Conservation (phyloP, 37 sponge, comb jelly and placozoan genomes). For the Hexactinellida sp. region DNA sequence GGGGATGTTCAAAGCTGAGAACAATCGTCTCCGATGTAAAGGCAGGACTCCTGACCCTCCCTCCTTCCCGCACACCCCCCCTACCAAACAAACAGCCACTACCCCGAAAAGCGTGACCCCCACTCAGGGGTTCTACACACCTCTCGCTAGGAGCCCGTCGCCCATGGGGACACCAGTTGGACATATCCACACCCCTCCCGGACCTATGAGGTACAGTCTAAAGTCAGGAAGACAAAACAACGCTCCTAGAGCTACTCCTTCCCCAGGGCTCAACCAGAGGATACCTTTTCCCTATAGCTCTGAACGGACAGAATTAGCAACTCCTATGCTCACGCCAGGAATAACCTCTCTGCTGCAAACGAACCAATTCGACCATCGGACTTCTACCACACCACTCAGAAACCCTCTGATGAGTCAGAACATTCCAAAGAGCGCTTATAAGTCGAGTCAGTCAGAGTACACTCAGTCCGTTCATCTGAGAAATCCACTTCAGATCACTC, state of each 20-base stretch:
- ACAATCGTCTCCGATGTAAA: background rate
- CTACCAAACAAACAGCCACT: background rate
- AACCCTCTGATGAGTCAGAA: background rate
- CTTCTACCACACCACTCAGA: background rate
- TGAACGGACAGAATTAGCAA: background rate
- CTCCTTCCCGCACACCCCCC: background rate
- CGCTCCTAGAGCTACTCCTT: background rate
- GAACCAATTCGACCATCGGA: background rate
- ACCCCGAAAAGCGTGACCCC: background rate
- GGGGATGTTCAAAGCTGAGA: background rate
- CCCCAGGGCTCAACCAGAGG: background rate
- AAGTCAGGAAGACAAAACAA: background rate
- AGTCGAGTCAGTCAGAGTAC: background rate
- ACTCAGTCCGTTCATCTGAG: background rate
- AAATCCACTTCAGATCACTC: background rate
- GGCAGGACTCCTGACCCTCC: background rate
- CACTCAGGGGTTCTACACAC: conserved; percentile 1
- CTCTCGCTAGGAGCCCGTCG: background rate
- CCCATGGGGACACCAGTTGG: background rate
- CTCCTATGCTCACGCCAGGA: background rate
- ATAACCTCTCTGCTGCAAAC: background rate
- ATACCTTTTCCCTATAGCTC: background rate
- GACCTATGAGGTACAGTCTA: conserved; percentile 10
- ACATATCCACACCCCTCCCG: background rate
- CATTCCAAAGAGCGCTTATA: background rate